Percentiles rank a stretch among this genome's conserved stretches.
Evolutionary conservation across 2,888 invertebrate species (phyloP).

Genomic region (Epinotia ramella): DNA sequence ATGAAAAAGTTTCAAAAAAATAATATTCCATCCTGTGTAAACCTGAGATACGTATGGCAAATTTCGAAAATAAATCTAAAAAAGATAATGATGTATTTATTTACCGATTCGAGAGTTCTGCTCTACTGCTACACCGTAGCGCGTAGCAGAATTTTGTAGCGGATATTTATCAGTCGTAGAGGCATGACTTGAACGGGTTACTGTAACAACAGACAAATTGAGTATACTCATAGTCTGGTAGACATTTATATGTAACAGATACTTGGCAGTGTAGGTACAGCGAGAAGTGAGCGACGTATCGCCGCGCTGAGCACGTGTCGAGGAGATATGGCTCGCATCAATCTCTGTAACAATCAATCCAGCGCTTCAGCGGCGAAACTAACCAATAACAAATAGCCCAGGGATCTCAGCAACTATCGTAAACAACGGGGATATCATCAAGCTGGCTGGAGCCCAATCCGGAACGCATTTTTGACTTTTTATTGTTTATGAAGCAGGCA

Average conservation of each 20-base stretch:
- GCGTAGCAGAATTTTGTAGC: no score
- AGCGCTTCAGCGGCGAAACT: constrained; percentile 23
- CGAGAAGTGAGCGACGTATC: constrained; percentile 14
- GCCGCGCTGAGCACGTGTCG: constrained; percentile 25
- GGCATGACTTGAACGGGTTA: no score
- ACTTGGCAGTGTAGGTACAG: background rate
- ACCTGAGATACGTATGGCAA: no score
- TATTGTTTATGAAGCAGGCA: no score
- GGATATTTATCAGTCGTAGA: no score
- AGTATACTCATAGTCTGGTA: background rate
- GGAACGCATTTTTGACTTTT: background rate
- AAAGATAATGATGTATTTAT: no score
- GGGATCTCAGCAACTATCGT: constrained; percentile 11
- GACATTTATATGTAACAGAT: background rate
- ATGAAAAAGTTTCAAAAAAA: no score
- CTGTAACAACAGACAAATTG: background rate
- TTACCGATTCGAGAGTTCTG: no score
- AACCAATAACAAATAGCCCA: constrained; percentile 34
- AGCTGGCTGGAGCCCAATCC: background rate
- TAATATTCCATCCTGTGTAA: no score
- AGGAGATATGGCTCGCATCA: constrained; percentile 32
- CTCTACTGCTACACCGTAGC: no score
- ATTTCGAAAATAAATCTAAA: no score
- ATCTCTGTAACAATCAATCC: constrained; percentile 40
- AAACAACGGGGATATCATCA: constrained; percentile 16